Conservation (phyloP, 1,140 invertebrate genomes). For the Drosophila ogumai region DNA sequence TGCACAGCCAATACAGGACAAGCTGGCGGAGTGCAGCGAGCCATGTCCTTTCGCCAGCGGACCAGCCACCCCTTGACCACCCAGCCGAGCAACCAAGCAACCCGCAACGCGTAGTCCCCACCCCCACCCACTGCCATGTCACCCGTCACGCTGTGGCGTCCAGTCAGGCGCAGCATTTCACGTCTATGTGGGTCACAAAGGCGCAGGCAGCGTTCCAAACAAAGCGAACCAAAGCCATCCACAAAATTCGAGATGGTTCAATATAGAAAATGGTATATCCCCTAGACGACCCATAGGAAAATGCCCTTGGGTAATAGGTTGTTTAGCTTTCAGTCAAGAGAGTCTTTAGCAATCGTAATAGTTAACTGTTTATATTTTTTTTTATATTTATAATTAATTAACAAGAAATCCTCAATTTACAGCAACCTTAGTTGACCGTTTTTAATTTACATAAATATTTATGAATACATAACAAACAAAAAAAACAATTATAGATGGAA, state of each 20-base stretch:
- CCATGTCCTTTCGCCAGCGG: conserved; percentile 18
- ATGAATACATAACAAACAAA: not conserved
- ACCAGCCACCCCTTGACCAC: not conserved
- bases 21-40: conserved; percentile 30
- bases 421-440: not conserved
- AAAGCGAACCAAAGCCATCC: conserved; percentile 18
- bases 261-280: conserved; percentile 20
- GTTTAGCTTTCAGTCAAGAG: not conserved
- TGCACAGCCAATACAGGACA: conserved; percentile 61
- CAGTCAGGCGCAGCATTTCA: conserved; percentile 51
- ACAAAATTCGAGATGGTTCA: not conserved
- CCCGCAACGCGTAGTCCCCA: not conserved
- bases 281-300: not conserved
- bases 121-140: not conserved
- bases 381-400: no score
- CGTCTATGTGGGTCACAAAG: conserved; percentile 63
- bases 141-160: conserved; percentile 26
- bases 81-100: not conserved
- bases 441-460: not conserved
- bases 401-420: not conserved
- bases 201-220: conserved; percentile 12
- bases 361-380: no score
- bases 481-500: not conserved
- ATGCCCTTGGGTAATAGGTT: not conserved
- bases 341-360: no score